These are phyloP conservation scores for Takifugu ocellatus DNA, from an alignment of 2,797 vertebrate species.

Conservation along the genomic window DNA sequence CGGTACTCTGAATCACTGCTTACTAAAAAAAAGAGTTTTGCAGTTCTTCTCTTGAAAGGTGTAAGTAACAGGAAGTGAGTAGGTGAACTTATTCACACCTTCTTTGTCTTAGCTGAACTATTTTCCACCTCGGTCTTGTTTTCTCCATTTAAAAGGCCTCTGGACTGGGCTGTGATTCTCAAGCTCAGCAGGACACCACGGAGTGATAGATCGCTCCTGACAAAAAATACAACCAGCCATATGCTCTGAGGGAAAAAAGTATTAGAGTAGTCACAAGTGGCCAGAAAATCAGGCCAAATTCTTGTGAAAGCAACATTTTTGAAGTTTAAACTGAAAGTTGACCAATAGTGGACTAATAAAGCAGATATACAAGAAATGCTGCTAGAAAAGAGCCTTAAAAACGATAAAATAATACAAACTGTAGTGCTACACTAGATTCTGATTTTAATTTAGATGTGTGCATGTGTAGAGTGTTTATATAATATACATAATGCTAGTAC, in stretches of 20 bases:
- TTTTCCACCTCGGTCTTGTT: conserved; percentile 51
- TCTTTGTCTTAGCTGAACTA: conserved; percentile 5
- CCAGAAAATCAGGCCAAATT: conserved; percentile 48
- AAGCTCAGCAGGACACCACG: conserved; percentile 65
- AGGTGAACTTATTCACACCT: too few species aligned
- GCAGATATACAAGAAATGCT: background rate
- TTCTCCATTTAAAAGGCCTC: conserved; percentile 56
- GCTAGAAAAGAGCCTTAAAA: too few species aligned
- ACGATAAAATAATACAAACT: too few species aligned
- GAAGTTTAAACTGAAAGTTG: conserved; percentile 24
- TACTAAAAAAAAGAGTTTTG: too few species aligned
- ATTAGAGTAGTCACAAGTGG: conserved; percentile 50
- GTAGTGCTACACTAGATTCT: too few species aligned
- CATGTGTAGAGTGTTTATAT: too few species aligned
- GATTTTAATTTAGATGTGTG: too few species aligned
- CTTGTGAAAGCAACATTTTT: conserved; percentile 48
- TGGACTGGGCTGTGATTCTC: conserved; percentile 45
- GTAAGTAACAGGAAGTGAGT: too few species aligned
- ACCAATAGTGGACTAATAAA: background rate
- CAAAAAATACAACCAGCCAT: conserved; percentile 71
- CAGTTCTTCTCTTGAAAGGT: too few species aligned
- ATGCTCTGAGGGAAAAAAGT: conserved; percentile 50
- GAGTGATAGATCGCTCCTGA: conserved; percentile 75
- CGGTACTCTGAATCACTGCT: too few species aligned
- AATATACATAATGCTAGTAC: too few species aligned